phyloP scores from a whole-genome alignment of 2,888 invertebrate species.

The Tridacna crocea region DNA sequence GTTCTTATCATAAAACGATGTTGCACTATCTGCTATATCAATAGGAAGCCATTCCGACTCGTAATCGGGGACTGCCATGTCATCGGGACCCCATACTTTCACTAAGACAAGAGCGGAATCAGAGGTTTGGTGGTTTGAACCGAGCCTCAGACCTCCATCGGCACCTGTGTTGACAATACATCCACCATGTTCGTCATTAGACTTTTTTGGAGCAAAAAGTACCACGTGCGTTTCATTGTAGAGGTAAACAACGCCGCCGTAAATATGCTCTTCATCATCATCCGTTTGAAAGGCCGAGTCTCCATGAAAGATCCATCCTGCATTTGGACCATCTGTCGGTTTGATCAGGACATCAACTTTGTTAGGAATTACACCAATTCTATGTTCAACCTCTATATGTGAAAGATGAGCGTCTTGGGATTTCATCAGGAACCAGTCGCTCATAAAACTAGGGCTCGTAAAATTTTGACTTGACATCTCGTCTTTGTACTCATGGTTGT shows the following conservation, averaged over 20 bases:
- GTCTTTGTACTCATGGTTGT: neutral
- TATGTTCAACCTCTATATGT: constrained; percentile 29
- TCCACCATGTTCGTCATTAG: constrained; percentile 29
- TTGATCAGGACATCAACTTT: constrained; percentile 53
- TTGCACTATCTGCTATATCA: constrained; percentile 16
- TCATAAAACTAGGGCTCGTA: constrained; percentile 38
- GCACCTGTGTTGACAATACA: constrained; percentile 41
- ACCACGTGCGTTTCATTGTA: constrained; percentile 47
- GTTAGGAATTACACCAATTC: constrained; percentile 31
- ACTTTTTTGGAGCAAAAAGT: constrained; percentile 36
- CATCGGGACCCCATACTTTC: constrained; percentile 32
- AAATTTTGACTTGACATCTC: constrained; percentile 3
- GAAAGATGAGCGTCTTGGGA: constrained; percentile 27
- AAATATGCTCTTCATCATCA: constrained; percentile 26
- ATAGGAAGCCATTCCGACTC: constrained; percentile 33
- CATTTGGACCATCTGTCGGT: constrained; percentile 32
- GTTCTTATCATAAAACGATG: constrained; percentile 26
- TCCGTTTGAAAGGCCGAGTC: constrained; percentile 43
- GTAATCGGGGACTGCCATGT: constrained; percentile 31
- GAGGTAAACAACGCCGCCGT: constrained; percentile 51
- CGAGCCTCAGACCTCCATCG: constrained; percentile 1
- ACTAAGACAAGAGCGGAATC: constrained; percentile 28
- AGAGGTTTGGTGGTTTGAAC: constrained; percentile 35
- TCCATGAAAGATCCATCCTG: constrained; percentile 47
- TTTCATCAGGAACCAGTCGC: constrained; percentile 43